Evolutionary conservation across 2,888 invertebrate genomes (phyloP).

Genomic region (Tuberolachnus salignus): DNA sequence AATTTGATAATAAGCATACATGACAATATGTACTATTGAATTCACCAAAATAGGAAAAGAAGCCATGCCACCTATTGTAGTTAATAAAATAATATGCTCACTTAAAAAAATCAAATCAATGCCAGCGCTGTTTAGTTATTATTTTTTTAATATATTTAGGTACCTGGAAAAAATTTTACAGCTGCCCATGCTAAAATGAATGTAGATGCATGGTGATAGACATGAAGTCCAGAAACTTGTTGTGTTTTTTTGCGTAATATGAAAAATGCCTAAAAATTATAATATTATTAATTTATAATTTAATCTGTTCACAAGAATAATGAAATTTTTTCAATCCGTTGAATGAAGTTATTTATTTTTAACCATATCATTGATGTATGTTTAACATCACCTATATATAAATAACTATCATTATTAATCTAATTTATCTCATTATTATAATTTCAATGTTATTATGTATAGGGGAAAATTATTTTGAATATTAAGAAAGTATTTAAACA

Average conservation of each 20-base stretch:
- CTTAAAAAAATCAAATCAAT: not conserved
- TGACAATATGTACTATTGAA: slow-evolving; percentile 73
- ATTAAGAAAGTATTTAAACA: no score
- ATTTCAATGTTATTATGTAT: no score
- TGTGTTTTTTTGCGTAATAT: slow-evolving; percentile 73
- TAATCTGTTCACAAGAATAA: no score
- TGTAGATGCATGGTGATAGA: slow-evolving; percentile 75
- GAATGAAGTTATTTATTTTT: no score
- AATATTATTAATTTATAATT: no score
- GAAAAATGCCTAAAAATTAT: slow-evolving; percentile 67
- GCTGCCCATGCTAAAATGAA: slow-evolving; percentile 69
- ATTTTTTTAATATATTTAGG: not conserved
- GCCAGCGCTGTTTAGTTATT: not conserved
- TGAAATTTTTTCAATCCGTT: no score
- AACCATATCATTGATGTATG: no score
- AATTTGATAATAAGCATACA: slow-evolving; percentile 77
- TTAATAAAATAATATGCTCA: not conserved
- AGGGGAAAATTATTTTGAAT: no score
- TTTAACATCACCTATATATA: no score
- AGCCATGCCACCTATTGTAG: slow-evolving; percentile 69
- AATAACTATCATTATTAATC: no score
- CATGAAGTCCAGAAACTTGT: slow-evolving; percentile 74
- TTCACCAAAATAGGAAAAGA: slow-evolving; percentile 73
- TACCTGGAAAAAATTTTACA: slow-evolving; percentile 73
- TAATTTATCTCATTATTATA: no score